Base-by-base conservation (phyloP, 2,797 vertebrate genomes). In the Craterocephalus amniculus region DNA sequence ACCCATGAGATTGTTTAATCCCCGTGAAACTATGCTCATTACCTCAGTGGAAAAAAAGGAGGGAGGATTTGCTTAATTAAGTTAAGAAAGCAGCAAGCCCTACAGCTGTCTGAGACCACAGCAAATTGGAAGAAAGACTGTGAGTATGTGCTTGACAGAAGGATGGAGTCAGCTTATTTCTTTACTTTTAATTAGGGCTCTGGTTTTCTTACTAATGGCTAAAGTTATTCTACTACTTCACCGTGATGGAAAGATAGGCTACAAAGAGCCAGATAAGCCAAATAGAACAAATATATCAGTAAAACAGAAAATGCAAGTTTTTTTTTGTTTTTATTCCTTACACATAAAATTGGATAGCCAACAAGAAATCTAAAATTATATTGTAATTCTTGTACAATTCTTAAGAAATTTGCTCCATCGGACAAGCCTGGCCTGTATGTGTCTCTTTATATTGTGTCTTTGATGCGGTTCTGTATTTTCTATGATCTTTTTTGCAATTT, bases 1-100 rank as follows among this genome's bases (percentile, higher is more conserved):
- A 74, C 84, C 64, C 76, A 16, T 60, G 81, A 86, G 87, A 88
- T 57, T 11, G 59, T 80, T 83, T 91, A 92, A 92, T 91, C 87
- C 84, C 72, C 85, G 87, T 89, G 84, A 88, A 91, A 92, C 86
- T 88, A 78, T 43, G 63, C 78, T 89, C 85, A 87, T 92, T 90
- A 92, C 82, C 79, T 78, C 62, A 31, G 55, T 72, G 78, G 70
- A 80, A 81, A 87, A 89, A 67, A 22, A n/a, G 3, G 20, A 66
- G 67, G 80, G 76, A 86, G 8, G 88, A 91, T 89, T 91, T 86
- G 76, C 88, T 89, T 93, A 92, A 92, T 94, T 90, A 92, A 91
- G 84, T 83, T 84, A 90, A 87, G 83, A 79, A 88, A 85, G 60
- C 85, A 83, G 71, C 78, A 91, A 85, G 82, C 82, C 87, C 80